Conservation (phyloP, 2,113 vertebrate species). For the Saiga tatarica region DNA sequence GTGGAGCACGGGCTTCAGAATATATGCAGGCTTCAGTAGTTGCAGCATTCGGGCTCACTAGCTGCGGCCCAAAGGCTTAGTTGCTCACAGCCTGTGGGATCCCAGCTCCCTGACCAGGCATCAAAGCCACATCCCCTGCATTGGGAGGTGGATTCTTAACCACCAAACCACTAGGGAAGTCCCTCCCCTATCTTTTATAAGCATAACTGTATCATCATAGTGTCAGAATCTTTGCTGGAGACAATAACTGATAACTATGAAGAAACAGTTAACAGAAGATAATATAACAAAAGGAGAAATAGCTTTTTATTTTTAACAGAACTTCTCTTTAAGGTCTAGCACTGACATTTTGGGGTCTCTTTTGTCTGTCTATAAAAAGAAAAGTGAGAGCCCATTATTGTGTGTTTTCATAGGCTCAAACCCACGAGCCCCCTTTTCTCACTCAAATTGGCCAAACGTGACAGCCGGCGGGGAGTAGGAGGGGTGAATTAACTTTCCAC, state of each 20-base stretch:
- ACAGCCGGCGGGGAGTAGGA: background rate
- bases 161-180: background rate
- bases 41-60: background rate
- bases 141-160: background rate
- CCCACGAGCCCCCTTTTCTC: constrained; percentile 42
- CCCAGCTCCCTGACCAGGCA: background rate
- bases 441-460: background rate
- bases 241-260: constrained; percentile 39
- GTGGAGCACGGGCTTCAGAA: background rate
- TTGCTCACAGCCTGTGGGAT: background rate
- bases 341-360: background rate
- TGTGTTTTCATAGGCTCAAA: background rate
- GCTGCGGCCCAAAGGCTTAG: background rate
- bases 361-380: constrained; percentile 38
- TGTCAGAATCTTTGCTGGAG: constrained; percentile 53
- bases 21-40: background rate
- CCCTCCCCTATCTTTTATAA: constrained; percentile 46
- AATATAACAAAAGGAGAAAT: constrained; percentile 51
- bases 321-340: constrained; percentile 25
- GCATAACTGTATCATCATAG: background rate
- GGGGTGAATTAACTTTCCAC: constrained; percentile 48
- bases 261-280: background rate
- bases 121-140: background rate
- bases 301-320: constrained; percentile 52
- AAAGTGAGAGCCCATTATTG: background rate